Evolutionary conservation across 2,113 vertebrate genomes (phyloP), one percentile per base, ranked within the genome.

Genomic region (Nasalis larvatus): DNA sequence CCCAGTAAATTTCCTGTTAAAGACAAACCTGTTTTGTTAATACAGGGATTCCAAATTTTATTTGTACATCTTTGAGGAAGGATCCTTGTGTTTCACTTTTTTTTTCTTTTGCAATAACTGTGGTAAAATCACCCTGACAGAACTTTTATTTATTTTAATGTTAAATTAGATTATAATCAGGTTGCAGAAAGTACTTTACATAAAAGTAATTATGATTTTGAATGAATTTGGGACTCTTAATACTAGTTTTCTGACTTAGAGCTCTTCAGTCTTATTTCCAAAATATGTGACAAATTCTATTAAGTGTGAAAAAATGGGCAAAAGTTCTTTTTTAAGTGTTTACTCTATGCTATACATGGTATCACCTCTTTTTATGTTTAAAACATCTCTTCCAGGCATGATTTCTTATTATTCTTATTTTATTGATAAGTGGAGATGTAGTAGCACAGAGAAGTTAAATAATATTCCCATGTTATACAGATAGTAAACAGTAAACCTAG

Each of bases 251-350:
- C 95, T 94, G 77, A 95, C 92, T 97, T 94, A 95, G 66, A 97
- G 85, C 90, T 91, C 32, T 97, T 98, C 84, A 96, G 96, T 98
- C 96, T 94, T 63, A 25, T 98, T 96, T 98, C 92, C 81, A 66
- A 94, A 90, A 85, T 86, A 76, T 85, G 83, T 58, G 84, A 87
- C 60, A 42, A 25, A n/a, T 81, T 93, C 68, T 92, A 11, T 66
- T 83, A 73, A 66, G 58, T 73, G 17, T 54, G 49, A 86, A 8
- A 49, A 82, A 84, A 27, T 4, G 7, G 27, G 8, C 32, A 7
- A 11, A 18, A 30, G 32, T 13, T 37, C 21, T 66, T 86, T 54
- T 58, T 87, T 56, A 63, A 63, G 16, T 78, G 6, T 23, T 91
- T 71, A 32, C 30, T 82, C 25, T 82, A 20, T 86, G 40, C 42